Evolutionary conservation across 2,113 vertebrate species (phyloP).

Genomic region (Callionymus lyra): DNA sequence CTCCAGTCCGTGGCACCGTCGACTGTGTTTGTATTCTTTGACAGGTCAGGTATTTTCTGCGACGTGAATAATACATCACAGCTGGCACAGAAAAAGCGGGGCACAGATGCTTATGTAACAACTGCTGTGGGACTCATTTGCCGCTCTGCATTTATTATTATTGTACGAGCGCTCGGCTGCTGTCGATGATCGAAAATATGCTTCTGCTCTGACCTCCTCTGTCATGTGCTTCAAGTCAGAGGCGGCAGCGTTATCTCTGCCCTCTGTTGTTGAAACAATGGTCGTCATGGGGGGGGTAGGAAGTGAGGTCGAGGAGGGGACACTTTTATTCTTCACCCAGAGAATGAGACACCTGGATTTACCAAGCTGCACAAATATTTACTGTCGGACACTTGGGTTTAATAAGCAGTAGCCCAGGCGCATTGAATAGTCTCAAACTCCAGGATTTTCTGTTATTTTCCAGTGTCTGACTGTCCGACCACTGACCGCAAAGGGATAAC

Average conservation of each 20-base stretch:
- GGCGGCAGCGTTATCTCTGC: constrained; percentile 30
- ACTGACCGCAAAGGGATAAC: constrained; percentile 54
- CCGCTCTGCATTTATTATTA: constrained; percentile 30
- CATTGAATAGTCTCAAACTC: too few relatives aligned
- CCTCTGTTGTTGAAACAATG: constrained; percentile 52
- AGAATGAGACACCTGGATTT: constrained; percentile 16
- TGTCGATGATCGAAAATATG: not conserved
- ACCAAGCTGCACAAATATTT: not conserved
- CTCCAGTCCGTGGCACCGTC: constrained; percentile 17
- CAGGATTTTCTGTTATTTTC: constrained; percentile 36
- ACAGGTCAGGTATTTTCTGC: constrained; percentile 43
- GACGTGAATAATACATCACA: constrained; percentile 57
- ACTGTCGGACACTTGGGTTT: not conserved
- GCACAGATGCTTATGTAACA: constrained; percentile 59
- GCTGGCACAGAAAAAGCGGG: constrained; percentile 44
- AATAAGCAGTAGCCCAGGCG: constrained; percentile 14
- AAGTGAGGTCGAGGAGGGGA: constrained; percentile 46
- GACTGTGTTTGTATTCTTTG: constrained; percentile 21
- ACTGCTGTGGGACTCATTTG: constrained; percentile 59
- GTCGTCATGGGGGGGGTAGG: constrained; percentile 27
- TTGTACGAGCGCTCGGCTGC: constrained; percentile 5
- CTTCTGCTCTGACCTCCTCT: not conserved
- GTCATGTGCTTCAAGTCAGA: constrained; percentile 39
- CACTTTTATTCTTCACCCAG: constrained; percentile 26
- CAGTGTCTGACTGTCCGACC: constrained; percentile 63